Conservation (phyloP, 2,888 invertebrate species). For the Trachelus troglodyta region DNA sequence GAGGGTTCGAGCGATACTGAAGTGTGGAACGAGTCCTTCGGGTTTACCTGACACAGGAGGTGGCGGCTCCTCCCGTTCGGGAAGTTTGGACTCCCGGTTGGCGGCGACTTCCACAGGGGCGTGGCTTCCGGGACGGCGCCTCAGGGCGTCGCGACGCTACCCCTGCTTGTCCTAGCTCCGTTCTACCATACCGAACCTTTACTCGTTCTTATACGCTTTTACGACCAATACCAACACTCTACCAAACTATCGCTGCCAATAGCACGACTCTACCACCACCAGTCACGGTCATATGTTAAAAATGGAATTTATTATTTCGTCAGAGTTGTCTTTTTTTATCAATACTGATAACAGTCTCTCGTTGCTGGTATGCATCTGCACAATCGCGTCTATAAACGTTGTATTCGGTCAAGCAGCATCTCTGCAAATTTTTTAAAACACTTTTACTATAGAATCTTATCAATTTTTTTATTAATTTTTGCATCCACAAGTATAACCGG, state of each 20-base stretch:
- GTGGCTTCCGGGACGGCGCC: constrained; percentile 55
- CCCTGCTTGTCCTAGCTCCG: constrained; percentile 18
- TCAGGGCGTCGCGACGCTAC: constrained; percentile 56
- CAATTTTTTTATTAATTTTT: background rate
- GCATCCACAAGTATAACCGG: background rate
- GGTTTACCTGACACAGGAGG: constrained; percentile 43
- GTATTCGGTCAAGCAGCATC: background rate
- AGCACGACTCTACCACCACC: background rate
- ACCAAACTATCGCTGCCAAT: background rate
- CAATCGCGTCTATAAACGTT: background rate
- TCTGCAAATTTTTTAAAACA: background rate
- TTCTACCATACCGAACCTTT: background rate
- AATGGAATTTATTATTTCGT: background rate
- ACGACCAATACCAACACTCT: background rate
- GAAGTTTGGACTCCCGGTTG: constrained; percentile 56
- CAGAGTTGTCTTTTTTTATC: background rate
- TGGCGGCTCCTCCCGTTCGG: constrained; percentile 59
- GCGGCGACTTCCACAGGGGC: constrained; percentile 57
- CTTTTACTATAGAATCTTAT: background rate
- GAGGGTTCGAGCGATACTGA: constrained; percentile 44
- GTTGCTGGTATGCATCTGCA: background rate
- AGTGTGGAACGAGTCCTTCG: constrained; percentile 28
- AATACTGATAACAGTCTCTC: background rate
- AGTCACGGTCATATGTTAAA: background rate
- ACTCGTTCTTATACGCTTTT: background rate